Evolutionary conservation across 2,113 vertebrate species (phyloP).

Genomic region (Alexandromys fortis): DNA sequence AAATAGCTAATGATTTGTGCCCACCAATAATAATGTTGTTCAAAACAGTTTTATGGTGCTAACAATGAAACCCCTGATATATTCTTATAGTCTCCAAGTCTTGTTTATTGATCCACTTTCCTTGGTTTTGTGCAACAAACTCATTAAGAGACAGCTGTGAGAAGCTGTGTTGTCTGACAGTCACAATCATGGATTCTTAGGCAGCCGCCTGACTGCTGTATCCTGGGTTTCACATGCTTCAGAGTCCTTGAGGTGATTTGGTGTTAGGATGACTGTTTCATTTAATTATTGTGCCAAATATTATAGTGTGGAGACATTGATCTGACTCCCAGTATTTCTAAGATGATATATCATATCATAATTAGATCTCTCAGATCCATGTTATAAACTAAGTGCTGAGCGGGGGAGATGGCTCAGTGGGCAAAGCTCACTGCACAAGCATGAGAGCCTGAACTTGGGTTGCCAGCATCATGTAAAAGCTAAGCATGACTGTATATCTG

Average conservation of each 20-base stretch:
- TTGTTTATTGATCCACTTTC: slow-evolving; percentile 11
- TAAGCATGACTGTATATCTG: not conserved
- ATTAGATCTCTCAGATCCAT: not conserved
- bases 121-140: not conserved
- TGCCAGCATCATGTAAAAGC: not conserved
- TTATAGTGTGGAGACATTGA: not conserved
- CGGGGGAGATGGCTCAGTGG: too few relatives aligned
- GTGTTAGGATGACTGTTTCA: not conserved
- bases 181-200: not conserved
- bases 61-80: not conserved
- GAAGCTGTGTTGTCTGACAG: not conserved
- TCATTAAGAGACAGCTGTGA: not conserved
- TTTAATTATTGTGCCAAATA: not conserved
- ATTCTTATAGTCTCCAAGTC: not conserved
- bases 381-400: not conserved
- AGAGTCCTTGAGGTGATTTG: not conserved
- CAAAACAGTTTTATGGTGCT: not conserved
- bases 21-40: not conserved
- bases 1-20: not conserved
- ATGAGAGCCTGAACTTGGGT: not conserved
- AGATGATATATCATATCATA: not conserved
- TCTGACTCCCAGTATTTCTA: not conserved
- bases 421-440: not conserved
- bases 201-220: not conserved
- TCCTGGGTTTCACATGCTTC: not conserved